Conservation (phyloP, 2,797 vertebrate species). For the Huso huso region DNA sequence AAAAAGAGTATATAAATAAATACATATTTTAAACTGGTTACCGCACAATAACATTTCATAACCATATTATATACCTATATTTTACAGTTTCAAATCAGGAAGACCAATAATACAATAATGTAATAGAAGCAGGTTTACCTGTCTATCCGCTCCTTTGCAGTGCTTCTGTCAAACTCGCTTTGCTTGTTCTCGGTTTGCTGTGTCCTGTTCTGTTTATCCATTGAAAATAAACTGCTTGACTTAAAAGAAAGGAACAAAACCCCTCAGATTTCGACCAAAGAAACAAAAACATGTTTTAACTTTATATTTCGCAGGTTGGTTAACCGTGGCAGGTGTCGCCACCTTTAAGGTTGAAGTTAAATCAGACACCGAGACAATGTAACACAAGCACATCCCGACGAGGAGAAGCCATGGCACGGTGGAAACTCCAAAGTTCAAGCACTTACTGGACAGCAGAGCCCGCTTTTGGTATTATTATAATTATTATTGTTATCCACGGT, state of each 20-base stretch:
- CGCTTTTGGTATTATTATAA: neutral
- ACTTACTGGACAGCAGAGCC: neutral
- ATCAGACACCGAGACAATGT: slow-evolving; percentile 6
- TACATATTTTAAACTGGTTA: too few species aligned
- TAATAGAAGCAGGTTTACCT: too few species aligned
- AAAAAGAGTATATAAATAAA: too few species aligned
- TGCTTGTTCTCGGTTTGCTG: slow-evolving; percentile 13
- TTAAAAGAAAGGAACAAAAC: neutral
- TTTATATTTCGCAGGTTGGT: neutral
- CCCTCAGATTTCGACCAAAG: neutral
- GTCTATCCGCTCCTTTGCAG: slow-evolving; percentile 25
- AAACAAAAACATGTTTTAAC: neutral
- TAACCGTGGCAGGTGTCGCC: too few species aligned
- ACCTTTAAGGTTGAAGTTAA: neutral
- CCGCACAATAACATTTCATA: too few species aligned
- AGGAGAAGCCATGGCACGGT: slow-evolving; percentile 9
- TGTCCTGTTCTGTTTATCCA: slow-evolving; percentile 36
- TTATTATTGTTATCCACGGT: too few species aligned
- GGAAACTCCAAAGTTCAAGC: slow-evolving; percentile 14
- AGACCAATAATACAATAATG: too few species aligned
- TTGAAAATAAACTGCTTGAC: slow-evolving; percentile 10
- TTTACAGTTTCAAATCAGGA: too few species aligned
- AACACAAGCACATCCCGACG: slow-evolving; percentile 16
- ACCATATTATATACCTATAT: too few species aligned
- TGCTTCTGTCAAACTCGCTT: slow-evolving; percentile 3